Conservation (phyloP, 2,797 vertebrate genomes). For the Microcaecilia unicolor region DNA sequence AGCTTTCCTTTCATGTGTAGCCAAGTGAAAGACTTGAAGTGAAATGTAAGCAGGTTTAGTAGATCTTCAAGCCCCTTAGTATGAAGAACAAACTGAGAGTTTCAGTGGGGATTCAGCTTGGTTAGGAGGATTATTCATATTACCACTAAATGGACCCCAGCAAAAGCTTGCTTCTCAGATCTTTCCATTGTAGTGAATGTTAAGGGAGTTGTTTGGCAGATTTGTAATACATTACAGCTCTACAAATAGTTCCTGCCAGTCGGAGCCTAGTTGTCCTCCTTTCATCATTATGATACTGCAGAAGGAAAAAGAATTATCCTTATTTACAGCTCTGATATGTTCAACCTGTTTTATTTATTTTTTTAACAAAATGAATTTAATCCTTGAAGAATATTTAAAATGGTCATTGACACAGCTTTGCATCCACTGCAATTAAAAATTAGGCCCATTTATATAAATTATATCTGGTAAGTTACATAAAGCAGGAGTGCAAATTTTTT, state of each 20-base stretch:
- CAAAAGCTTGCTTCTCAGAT: rapidly evolving
- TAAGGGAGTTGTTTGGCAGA: not conserved
- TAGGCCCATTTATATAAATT: too few species aligned
- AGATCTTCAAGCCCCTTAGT: conserved; percentile 4
- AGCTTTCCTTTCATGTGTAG: conserved; percentile 57
- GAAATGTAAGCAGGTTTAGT: conserved; percentile 34
- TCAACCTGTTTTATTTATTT: too few species aligned
- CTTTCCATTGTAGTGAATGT: conserved; percentile 8
- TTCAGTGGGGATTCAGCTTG: conserved; percentile 7
- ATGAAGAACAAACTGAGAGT: conserved; percentile 8
- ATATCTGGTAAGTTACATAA: too few species aligned
- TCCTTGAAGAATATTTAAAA: too few species aligned
- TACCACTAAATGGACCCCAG: rapidly evolving
- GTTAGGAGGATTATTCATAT: not conserved
- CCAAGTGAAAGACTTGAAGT: conserved; percentile 46
- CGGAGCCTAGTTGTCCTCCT: not conserved
- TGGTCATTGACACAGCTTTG: too few species aligned
- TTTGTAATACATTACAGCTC: not conserved
- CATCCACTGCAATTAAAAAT: too few species aligned
- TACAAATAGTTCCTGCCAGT: not conserved
- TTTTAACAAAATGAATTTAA: too few species aligned
- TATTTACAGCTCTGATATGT: conserved; percentile 17
- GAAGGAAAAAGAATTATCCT: conserved; percentile 13
- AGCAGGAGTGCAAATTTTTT: too few species aligned
- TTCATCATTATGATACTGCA: not conserved